A percentile compares a stretch with the other conserved stretches of the same genome.
phyloP scores from a whole-genome alignment of 1,140 invertebrate species.

The Aphis craccivora region DNA sequence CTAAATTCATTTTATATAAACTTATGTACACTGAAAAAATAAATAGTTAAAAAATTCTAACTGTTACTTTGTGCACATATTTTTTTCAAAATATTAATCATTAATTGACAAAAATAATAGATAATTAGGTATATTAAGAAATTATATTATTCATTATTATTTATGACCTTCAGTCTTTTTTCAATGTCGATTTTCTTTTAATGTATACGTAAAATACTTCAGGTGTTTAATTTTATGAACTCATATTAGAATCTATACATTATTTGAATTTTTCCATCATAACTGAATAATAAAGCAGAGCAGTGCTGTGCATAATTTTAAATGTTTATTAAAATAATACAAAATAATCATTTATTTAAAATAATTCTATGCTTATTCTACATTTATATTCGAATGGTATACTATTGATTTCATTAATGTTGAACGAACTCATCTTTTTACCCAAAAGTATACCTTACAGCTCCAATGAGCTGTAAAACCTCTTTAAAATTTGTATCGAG shows the following conservation, averaged over 20 bases:
- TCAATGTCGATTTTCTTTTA: not conserved
- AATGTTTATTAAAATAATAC: not conserved
- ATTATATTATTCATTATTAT: no score
- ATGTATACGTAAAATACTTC: not conserved
- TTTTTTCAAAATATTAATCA: no score
- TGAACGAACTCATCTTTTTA: not conserved
- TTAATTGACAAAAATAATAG: not conserved
- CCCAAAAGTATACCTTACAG: not conserved
- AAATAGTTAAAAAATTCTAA: no score
- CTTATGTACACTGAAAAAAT: no score
- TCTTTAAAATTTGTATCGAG: constrained; percentile 40
- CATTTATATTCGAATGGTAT: not conserved
- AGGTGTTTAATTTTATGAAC: not conserved
- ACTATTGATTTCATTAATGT: constrained; percentile 32
- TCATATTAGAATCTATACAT: not conserved
- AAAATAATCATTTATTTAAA: not conserved
- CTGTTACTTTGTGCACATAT: no score
- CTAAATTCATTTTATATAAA: no score
- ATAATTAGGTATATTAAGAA: no score
- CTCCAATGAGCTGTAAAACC: constrained; percentile 37
- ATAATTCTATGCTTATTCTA: not conserved
- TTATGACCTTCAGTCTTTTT: not conserved
- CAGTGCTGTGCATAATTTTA: not conserved
- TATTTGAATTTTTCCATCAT: not conserved
- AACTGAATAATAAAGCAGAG: not conserved